Evolutionary conservation across 2,113 vertebrate genomes (phyloP).

Genomic region (Brienomyrus longianalis): DNA sequence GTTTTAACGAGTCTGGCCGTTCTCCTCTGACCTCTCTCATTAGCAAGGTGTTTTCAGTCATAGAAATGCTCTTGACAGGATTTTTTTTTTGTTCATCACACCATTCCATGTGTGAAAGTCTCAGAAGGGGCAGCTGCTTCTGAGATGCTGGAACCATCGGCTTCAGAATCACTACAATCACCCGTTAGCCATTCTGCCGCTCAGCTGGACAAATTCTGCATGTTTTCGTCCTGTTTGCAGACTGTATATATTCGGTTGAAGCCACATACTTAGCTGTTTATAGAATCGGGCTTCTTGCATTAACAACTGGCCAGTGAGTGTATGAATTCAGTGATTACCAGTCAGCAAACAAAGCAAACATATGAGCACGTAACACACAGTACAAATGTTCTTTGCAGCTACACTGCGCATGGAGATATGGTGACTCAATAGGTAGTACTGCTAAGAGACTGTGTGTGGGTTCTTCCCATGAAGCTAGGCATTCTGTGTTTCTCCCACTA

Average conservation of each 20-base stretch:
- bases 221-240: background rate
- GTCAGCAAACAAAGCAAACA: background rate
- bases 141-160: background rate
- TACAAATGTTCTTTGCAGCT: background rate
- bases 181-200: background rate
- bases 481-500: background rate
- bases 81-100: background rate
- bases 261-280: background rate
- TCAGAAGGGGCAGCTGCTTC: background rate
- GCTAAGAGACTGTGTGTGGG: background rate
- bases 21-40: slow-evolving; percentile 1
- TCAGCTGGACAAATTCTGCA: background rate
- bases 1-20: background rate
- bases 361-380: background rate
- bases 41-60: background rate
- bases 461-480: background rate
- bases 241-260: background rate
- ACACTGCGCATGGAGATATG: background rate
- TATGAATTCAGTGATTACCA: background rate
- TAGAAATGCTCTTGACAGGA: background rate
- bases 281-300: background rate
- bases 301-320: background rate
- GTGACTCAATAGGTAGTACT: background rate
- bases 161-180: background rate
- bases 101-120: background rate